phyloP scores from a whole-genome alignment of 2,888 invertebrate species.

The Drosophila heteroneura region DNA sequence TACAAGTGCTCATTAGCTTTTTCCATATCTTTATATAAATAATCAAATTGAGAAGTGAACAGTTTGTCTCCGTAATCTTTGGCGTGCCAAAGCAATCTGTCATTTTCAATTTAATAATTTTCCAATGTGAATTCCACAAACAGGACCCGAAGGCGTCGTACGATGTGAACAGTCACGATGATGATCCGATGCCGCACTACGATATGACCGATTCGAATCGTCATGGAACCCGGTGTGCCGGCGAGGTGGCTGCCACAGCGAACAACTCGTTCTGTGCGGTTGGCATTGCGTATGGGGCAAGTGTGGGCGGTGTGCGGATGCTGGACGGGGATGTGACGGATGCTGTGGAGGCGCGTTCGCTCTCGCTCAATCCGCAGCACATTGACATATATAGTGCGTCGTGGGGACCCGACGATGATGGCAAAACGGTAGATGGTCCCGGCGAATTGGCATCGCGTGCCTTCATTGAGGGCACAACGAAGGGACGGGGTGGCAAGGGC shows the following conservation, averaged over 20 bases:
- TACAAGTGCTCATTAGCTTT: neutral
- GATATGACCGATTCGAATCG: constrained; percentile 98
- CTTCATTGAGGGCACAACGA: constrained; percentile 97
- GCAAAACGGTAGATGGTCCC: constrained; percentile 98
- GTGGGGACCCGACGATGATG: constrained; percentile 99
- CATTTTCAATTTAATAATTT: neutral
- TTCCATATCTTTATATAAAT: neutral
- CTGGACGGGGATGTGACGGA: constrained; percentile 99
- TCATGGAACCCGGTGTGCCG: constrained; percentile 97
- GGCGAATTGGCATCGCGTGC: constrained; percentile 97
- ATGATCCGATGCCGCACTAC: constrained; percentile 98
- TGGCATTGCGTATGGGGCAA: constrained; percentile 97
- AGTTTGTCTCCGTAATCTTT: neutral
- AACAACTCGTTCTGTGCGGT: constrained; percentile 98
- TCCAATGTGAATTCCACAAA: neutral
- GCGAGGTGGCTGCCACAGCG: constrained; percentile 98
- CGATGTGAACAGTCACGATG: constrained; percentile 98
- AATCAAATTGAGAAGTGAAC: neutral
- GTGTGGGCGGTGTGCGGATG: constrained; percentile 99
- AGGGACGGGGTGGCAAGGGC: constrained; percentile 96
- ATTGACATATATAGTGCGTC: constrained; percentile 99
- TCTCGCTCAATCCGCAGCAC: constrained; percentile 97
- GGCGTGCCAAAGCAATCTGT: neutral
- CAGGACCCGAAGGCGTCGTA: constrained; percentile 98
- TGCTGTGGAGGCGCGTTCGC: constrained; percentile 97